Evolutionary conservation across 2,113 vertebrate species (phyloP), one percentile per base, ranked within the genome.

Genomic region (Macquaria australasica): DNA sequence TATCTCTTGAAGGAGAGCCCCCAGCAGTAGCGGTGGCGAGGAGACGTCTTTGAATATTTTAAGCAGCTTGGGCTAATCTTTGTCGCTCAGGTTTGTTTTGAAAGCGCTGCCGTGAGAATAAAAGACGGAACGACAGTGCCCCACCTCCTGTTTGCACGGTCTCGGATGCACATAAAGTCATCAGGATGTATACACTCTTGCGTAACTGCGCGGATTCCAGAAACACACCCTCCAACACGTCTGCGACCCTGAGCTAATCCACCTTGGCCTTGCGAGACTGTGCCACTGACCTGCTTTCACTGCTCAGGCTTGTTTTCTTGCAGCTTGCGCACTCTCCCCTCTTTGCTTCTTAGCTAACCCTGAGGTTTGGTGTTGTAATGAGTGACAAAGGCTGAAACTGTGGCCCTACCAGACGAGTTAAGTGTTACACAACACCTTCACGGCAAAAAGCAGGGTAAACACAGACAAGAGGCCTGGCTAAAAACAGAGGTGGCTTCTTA

Each of bases 1-100:
- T 88, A 83, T 93, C 90, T 90, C 84, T 79, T 84, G 86, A 88
- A 87, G 86, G 91, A 78, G 79, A 88, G 84, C 90, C 88, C 58
- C 15, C 87, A 73, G 91, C 87, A 31, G 89, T 2, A 15, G 69
- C 71, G 41, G 73, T 45, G 72, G 83, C 70, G 21, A 73, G 68
- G 85, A 90, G 79, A 91, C 77, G 79, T 90, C 91, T 92, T 92
- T 93, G 92, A 95, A 87, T 93, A 90, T 93, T 94, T 92, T 91
- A 94, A 94, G 91, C 91, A 51, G 91, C 90, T 93, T 89, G 90
- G 18, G 73, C 85, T 92, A 91, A 93, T 95, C 90, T 95, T 84
- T 79, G 80, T 88, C 73, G 64, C 89, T 91, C 89, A 89, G 88
- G 90, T 94, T 93, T 93, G 87, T 93, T 93, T 90, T 91, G 84